Percentiles rank a stretch among this genome's conserved stretches.
Evolutionary conservation across 2,797 vertebrate species (phyloP).

Genomic region (Schizothorax lantsangensis): DNA sequence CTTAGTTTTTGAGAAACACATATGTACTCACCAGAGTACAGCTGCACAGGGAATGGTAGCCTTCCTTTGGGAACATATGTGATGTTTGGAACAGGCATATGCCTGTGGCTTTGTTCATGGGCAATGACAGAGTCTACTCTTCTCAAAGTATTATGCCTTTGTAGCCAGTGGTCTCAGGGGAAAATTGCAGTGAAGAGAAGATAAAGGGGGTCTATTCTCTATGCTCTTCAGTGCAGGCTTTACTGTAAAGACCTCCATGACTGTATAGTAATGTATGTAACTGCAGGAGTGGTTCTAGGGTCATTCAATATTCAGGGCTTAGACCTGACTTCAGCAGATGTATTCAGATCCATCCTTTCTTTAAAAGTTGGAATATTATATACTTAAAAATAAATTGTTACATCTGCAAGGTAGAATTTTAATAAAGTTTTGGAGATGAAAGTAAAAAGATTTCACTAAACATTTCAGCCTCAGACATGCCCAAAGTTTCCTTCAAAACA

Average conservation of each 20-base stretch:
- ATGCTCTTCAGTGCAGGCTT: constrained; percentile 20
- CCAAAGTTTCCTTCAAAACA: neutral
- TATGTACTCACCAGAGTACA: constrained; percentile 29
- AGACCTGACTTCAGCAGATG: neutral
- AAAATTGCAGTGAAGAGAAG: constrained; percentile 39
- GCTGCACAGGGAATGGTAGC: constrained; percentile 3
- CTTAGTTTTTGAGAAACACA: constrained; percentile 2
- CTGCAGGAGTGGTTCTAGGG: neutral
- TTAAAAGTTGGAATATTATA: neutral
- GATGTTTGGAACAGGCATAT: constrained; percentile 53
- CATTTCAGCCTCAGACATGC: neutral
- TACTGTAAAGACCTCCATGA: constrained; percentile 5
- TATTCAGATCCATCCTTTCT: neutral
- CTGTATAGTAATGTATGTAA: neutral
- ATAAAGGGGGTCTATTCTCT: constrained; percentile 56
- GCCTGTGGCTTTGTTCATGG: constrained; percentile 50
- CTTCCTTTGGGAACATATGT: constrained; percentile 57
- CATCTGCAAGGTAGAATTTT: neutral
- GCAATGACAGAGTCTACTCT: constrained; percentile 59
- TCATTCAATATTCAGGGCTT: neutral
- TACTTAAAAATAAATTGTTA: neutral
- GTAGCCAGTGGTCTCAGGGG: constrained; percentile 48
- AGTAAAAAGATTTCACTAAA: neutral
- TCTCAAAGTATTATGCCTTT: constrained; percentile 57
- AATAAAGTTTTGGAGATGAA: neutral